phyloP scores from a whole-genome alignment of 2,888 invertebrate genomes.

The Dasysyrphus tricinctus region DNA sequence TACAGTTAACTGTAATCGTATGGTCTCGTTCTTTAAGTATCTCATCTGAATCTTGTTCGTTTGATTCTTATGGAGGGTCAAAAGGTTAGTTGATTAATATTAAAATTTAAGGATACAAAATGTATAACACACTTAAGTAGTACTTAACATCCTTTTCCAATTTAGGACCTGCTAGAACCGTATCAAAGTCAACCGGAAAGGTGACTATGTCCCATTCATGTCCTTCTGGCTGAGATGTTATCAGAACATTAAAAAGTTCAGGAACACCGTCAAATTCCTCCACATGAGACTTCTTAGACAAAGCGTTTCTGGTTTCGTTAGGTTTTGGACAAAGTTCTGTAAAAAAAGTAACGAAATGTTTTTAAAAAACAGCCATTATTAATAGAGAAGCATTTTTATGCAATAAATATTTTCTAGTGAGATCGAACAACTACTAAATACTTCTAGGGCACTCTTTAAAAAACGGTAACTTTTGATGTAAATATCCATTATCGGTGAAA shows the following conservation, averaged over 20 bases:
- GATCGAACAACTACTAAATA: too few species aligned
- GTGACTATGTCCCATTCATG: constrained; percentile 94
- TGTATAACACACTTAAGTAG: constrained; percentile 86
- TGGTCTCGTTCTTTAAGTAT: constrained; percentile 83
- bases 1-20: constrained; percentile 91
- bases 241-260: constrained; percentile 90
- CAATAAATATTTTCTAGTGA: too few species aligned
- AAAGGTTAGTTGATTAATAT: neutral
- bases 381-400: neutral
- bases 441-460: too few species aligned
- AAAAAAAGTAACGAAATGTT: constrained; percentile 21
- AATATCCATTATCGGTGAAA: too few species aligned
- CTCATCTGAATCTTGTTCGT: constrained; percentile 86
- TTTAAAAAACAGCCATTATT: neutral
- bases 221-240: constrained; percentile 91
- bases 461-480: too few species aligned
- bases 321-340: constrained; percentile 95
- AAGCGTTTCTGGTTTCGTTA: constrained; percentile 89
- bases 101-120: neutral
- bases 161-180: constrained; percentile 87
- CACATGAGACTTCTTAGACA: constrained; percentile 92
- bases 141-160: constrained; percentile 89
- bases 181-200: constrained; percentile 90
- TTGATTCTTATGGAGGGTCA: constrained; percentile 85
- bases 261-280: constrained; percentile 93